Evolutionary conservation across 2,797 vertebrate genomes (phyloP).

Genomic region (Falco naumanni): DNA sequence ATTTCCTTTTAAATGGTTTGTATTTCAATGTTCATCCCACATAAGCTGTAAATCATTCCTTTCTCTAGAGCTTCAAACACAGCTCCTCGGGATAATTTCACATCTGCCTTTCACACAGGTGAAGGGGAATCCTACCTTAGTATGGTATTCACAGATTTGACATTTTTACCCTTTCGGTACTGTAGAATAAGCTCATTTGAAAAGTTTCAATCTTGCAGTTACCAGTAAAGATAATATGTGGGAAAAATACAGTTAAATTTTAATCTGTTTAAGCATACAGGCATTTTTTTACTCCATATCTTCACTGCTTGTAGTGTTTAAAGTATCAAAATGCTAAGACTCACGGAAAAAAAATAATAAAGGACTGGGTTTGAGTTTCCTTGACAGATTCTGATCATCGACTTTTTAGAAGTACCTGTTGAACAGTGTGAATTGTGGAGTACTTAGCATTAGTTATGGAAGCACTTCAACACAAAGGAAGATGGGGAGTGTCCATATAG

Average conservation of each 20-base stretch:
- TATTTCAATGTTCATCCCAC: background rate
- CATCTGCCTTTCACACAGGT: slow-evolving; percentile 1
- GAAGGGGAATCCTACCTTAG: background rate
- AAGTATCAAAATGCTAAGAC: background rate
- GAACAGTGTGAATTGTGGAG: background rate
- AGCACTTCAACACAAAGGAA: background rate
- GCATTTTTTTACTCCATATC: background rate
- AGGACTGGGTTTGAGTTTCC: background rate
- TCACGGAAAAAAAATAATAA: background rate
- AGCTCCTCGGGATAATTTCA: slow-evolving; percentile 11
- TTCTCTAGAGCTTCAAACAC: background rate
- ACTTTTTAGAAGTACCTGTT: background rate
- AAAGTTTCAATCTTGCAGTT: background rate
- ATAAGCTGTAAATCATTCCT: slow-evolving; percentile 26
- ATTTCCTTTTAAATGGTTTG: slow-evolving; percentile 8
- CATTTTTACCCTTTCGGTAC: background rate
- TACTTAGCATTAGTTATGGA: background rate
- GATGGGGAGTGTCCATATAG: background rate
- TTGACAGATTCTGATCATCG: background rate
- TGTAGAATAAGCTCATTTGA: background rate
- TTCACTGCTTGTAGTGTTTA: background rate
- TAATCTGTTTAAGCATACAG: background rate
- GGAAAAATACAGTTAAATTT: background rate
- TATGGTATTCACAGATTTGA: background rate
- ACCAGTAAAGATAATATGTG: background rate